phyloP scores from a whole-genome alignment of 2,888 invertebrate genomes.

The Adela reaumurella region DNA sequence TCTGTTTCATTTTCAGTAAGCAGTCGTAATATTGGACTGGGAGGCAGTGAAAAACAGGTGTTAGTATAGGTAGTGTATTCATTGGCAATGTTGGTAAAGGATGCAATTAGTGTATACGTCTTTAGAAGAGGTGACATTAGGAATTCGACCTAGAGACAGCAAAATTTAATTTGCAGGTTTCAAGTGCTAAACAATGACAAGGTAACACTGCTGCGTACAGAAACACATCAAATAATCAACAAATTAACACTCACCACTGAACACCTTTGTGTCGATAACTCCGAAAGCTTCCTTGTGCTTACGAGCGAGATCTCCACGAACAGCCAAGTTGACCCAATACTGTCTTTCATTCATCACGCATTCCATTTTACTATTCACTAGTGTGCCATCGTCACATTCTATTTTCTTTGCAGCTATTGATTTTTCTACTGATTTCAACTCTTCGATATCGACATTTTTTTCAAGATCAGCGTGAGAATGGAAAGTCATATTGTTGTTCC shows the following conservation, averaged over 20 bases:
- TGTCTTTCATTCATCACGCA: slow-evolving; percentile 27
- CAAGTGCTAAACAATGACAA: too few relatives aligned
- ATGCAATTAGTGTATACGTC: too few relatives aligned
- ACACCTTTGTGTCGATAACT: slow-evolving; percentile 55
- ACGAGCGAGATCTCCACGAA: slow-evolving; percentile 33
- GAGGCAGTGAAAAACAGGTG: too few relatives aligned
- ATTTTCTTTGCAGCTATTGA: slow-evolving; percentile 4
- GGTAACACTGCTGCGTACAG: too few relatives aligned
- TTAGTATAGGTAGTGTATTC: too few relatives aligned
- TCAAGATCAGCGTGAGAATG: not conserved
- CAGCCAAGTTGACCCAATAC: slow-evolving; percentile 33
- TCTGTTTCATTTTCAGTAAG: too few relatives aligned
- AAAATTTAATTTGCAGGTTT: not conserved
- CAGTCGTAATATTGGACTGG: too few relatives aligned
- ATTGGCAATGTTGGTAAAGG: too few relatives aligned
- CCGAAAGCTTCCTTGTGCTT: slow-evolving; percentile 35
- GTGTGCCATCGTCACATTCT: slow-evolving; percentile 23
- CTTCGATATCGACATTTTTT: too few relatives aligned
- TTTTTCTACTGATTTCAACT: not conserved
- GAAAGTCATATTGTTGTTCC: slow-evolving; percentile 34
- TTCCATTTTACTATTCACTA: slow-evolving; percentile 20
- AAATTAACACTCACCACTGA: slow-evolving; percentile 26
- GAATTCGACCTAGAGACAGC: not conserved
- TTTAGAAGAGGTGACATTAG: slow-evolving; percentile 1
- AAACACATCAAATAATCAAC: too few relatives aligned